Base-by-base conservation (phyloP, 2,888 invertebrate species). In the Agrilus mali region DNA sequence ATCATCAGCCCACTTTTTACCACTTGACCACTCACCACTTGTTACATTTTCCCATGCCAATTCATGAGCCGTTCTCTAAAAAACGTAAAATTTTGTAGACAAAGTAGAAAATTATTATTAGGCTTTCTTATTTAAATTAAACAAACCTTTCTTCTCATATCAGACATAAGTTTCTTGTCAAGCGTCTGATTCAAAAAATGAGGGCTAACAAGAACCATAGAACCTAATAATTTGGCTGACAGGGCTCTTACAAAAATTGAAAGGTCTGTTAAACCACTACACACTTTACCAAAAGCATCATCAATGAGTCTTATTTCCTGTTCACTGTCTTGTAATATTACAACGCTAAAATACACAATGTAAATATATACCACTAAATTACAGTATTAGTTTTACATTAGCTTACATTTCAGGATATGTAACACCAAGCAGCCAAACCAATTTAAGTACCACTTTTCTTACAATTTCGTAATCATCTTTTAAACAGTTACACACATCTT, bases 161-260 rank as follows among this genome's bases (percentile, higher is more conserved):
- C 88, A 40, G 90, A 89, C 92, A 95, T 94, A 17, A 95, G 76
- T 61, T 97, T 97, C 66, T 98, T 98, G 62, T 98, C 97, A 32
- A 98, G 69, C 0, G 97, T 97, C 69, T 98, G 97, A 60, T 92
- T 82, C 42, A 98, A 72, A 67, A 94, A 95, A 47, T 84, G 78
- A 38, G 85, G 79, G 43, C 93, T 87, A 4, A 98, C 96, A 41
- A 77, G 77, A 38, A 81, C 80, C 74, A 97, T 87, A 12, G 81
- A 75, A 1, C 97, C 97, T 43, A 95, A 73, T 42, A 93, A 70
- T 33, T 83, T 78, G 51, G 89, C 89, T 0, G 94, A 89, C 40
- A 85, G 76, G 3, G 84, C 85, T 36, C 94, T 75, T 47, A 93
- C 93, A 54, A 85, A 78, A 70, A 92, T 82, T 17, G 90, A 88